These are phyloP conservation scores for Regulus satrapa DNA, from an alignment of 2,113 vertebrate genomes.

Conservation along the genomic window DNA sequence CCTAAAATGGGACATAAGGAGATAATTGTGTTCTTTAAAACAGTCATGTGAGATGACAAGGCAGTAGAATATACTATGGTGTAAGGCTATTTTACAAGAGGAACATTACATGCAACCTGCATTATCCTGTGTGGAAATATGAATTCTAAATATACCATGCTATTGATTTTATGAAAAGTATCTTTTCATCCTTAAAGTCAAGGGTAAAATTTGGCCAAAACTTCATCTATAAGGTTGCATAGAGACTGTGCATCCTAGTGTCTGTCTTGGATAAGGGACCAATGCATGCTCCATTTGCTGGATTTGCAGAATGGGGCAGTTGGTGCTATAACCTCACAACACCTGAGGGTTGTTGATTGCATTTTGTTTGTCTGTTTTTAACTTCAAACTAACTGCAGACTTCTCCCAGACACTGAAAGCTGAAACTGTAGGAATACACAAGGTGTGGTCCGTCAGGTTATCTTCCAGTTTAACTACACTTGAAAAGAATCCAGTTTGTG, in stretches of 20 bases:
- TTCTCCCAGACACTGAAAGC: not conserved
- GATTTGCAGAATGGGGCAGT: not conserved
- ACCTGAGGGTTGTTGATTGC: not conserved
- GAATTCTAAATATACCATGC: not conserved
- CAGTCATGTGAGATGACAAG: not conserved
- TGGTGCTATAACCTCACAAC: not conserved
- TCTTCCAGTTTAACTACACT: not conserved
- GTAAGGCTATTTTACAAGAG: not conserved
- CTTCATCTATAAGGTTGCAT: rapidly evolving
- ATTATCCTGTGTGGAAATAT: not conserved
- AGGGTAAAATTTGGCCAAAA: not conserved
- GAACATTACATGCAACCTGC: not conserved
- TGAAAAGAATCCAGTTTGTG: not conserved
- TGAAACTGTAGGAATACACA: not conserved
- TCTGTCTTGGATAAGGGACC: too few species aligned
- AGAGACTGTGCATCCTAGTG: not conserved
- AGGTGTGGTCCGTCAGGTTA: not conserved
- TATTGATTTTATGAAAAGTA: not conserved
- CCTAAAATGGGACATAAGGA: not conserved
- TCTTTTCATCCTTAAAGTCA: not conserved
- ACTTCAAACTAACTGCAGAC: not conserved
- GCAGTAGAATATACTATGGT: not conserved
- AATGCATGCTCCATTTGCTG: not conserved
- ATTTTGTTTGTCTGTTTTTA: not conserved
- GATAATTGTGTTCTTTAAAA: not conserved